Conservation (phyloP, 2,113 vertebrate species). For the Chaetorhynchus papuensis region DNA sequence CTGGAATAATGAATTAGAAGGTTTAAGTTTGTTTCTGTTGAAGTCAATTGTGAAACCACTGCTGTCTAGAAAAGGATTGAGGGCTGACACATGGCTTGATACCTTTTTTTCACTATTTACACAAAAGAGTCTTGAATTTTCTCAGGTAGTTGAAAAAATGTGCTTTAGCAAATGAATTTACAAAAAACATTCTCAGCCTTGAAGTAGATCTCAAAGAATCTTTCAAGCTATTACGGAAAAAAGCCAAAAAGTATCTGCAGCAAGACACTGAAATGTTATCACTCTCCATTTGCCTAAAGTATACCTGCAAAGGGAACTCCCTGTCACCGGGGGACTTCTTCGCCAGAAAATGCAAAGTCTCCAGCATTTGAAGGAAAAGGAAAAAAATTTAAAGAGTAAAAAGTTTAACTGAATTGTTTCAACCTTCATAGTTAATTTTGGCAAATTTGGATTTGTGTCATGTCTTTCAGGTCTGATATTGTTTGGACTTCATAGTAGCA, state of each 20-base stretch:
- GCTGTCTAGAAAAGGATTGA: not conserved
- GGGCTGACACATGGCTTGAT: not conserved
- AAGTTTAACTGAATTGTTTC: not conserved
- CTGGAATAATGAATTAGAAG: not conserved
- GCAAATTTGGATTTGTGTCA: not conserved
- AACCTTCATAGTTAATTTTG: not conserved
- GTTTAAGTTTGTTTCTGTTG: not conserved
- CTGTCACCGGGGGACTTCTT: not conserved
- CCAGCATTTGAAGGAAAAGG: not conserved
- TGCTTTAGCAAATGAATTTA: not conserved
- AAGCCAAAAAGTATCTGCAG: not conserved
- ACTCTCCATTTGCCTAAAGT: not conserved
- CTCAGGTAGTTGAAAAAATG: not conserved
- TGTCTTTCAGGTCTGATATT: not conserved
- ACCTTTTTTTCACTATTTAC: not conserved
- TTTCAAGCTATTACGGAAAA: not conserved
- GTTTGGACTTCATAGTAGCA: not conserved
- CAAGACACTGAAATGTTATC: not conserved
- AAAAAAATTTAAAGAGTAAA: not conserved
- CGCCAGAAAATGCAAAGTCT: not conserved
- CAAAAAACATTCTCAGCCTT: not conserved
- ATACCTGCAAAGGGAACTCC: not conserved
- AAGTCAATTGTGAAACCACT: not conserved
- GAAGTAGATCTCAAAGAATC: not conserved
- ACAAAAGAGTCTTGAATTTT: not conserved